Conservation (phyloP, 1,140 invertebrate species). For the Dendroctonus valens region DNA sequence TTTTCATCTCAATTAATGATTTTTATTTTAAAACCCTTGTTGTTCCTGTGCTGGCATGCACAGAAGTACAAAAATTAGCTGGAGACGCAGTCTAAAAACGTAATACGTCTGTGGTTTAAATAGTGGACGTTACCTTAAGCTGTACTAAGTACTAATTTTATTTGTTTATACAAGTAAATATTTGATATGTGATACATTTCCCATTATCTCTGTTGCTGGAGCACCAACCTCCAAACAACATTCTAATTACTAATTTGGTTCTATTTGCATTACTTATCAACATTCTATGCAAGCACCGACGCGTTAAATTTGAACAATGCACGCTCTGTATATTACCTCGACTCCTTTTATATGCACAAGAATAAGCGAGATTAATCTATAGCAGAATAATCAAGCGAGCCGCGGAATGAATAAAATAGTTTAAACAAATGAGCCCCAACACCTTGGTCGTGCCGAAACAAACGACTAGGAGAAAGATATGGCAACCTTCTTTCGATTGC, state of each 20-base stretch:
- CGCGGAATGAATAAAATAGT: constrained; percentile 20
- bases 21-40: too few species aligned
- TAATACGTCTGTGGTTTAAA: too few species aligned
- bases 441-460: constrained; percentile 13
- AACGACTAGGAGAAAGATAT: background rate
- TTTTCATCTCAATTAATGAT: too few species aligned
- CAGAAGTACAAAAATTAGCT: too few species aligned
- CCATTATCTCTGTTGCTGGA: too few species aligned
- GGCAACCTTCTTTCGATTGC: too few species aligned
- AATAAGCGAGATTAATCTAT: constrained; percentile 16
- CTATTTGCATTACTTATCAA: background rate
- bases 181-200: too few species aligned
- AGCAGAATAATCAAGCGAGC: constrained; percentile 10
- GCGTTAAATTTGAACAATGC: background rate
- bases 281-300: background rate
- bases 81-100: too few species aligned
- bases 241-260: background rate
- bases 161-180: too few species aligned
- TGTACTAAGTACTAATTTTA: too few species aligned
- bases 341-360: constrained; percentile 13
- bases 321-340: constrained; percentile 2
- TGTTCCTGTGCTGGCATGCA: too few species aligned
- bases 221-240: background rate
- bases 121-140: too few species aligned
- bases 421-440: constrained; percentile 14